Evolutionary conservation across 2,888 invertebrate genomes (phyloP).

Genomic region (Drosophila merina): DNA sequence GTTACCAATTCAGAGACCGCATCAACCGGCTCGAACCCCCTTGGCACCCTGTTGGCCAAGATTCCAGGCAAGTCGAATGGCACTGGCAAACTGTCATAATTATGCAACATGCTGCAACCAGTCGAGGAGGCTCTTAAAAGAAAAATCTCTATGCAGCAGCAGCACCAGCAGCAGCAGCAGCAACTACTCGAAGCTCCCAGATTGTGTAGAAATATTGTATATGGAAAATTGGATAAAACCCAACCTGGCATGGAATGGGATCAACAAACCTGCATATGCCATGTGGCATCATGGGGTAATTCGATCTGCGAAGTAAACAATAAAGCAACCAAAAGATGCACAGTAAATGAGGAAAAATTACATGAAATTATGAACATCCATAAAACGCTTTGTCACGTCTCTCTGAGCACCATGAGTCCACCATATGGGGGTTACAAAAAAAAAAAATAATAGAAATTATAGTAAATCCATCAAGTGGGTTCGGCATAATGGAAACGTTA

Average conservation of each 20-base stretch:
- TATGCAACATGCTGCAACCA: conserved; percentile 65
- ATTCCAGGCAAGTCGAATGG: conserved; percentile 45
- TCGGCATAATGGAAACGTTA: conserved; percentile 61
- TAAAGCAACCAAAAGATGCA: conserved; percentile 34
- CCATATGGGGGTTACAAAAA: conserved; percentile 25
- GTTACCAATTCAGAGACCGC: conserved; percentile 40
- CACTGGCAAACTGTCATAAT: conserved; percentile 61
- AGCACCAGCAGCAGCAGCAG: neutral
- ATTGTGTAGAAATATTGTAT: neutral
- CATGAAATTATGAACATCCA: conserved; percentile 27
- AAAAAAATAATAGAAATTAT: conserved; percentile 23
- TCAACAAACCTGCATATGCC: conserved; percentile 55
- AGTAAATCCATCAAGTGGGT: conserved; percentile 30
- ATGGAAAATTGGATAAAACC: conserved; percentile 51
- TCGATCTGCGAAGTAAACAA: conserved; percentile 47
- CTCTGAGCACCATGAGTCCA: conserved; percentile 34
- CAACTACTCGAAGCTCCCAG: conserved; percentile 2
- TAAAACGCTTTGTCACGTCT: conserved; percentile 50
- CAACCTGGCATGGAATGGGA: conserved; percentile 56
- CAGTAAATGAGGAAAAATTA: conserved; percentile 32
- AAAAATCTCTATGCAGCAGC: conserved; percentile 24
- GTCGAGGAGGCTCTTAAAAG: conserved; percentile 50
- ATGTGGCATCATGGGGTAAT: conserved; percentile 48
- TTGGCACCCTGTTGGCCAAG: conserved; percentile 11
- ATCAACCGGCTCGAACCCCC: conserved; percentile 19